Evolutionary conservation across 2,113 vertebrate genomes (phyloP).

Genomic region (Calyptomena viridis): DNA sequence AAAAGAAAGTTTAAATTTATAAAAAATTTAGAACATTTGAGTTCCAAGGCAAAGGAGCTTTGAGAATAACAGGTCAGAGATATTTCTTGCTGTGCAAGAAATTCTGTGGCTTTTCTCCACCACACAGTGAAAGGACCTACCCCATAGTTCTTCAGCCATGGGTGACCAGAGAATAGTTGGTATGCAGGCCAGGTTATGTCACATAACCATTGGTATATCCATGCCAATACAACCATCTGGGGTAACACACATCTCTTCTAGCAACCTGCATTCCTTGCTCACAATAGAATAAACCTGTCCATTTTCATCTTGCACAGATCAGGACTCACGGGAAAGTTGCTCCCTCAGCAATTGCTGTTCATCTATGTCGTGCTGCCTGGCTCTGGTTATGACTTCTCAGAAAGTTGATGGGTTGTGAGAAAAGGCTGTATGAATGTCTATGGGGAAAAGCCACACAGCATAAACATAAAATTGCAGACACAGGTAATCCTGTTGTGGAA

Average conservation of each 20-base stretch:
- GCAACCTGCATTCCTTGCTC: background rate
- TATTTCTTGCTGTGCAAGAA: background rate
- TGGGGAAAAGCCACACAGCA: background rate
- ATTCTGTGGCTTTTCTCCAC: background rate
- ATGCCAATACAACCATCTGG: background rate
- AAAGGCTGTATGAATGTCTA: background rate
- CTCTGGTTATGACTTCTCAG: background rate
- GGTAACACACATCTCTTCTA: background rate
- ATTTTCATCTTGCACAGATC: background rate
- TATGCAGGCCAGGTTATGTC: background rate
- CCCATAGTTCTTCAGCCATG: background rate
- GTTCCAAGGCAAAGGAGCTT: background rate
- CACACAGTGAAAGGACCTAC: background rate
- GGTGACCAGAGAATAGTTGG: background rate
- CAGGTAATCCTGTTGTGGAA: background rate
- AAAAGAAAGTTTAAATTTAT: background rate
- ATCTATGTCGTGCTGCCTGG: background rate
- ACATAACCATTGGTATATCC: rapidly evolving
- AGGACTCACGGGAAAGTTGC: background rate
- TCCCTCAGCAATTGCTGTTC: background rate
- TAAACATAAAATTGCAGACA: background rate
- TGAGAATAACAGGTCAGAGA: background rate
- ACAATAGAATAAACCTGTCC: background rate
- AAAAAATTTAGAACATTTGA: background rate
- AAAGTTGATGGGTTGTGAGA: background rate